A percentile compares a stretch with the other conserved stretches of the same genome.
Conservation (phyloP, 2,797 vertebrate species). For the Tenualosa ilisha region DNA sequence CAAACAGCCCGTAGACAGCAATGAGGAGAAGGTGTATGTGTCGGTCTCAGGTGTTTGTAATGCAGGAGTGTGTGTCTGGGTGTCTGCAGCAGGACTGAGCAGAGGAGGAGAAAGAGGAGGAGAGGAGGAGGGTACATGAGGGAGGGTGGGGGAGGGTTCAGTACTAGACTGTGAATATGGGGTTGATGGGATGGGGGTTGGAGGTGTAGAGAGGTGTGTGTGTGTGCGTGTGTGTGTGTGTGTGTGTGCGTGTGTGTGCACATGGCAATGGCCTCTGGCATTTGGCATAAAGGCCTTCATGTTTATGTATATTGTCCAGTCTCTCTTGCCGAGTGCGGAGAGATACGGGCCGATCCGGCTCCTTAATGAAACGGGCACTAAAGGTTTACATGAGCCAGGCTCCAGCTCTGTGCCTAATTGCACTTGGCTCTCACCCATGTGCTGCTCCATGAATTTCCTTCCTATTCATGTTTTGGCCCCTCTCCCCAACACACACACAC, state of each 20-base stretch:
- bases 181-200: not conserved
- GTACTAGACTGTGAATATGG: not conserved
- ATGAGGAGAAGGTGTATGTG: constrained; percentile 29
- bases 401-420: constrained; percentile 55
- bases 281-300: constrained; percentile 69
- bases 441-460: constrained; percentile 45
- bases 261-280: constrained; percentile 57
- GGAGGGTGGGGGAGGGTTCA: not conserved
- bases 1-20: not conserved
- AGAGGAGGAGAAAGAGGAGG: no score
- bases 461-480: constrained; percentile 47
- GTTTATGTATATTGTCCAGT: constrained; percentile 69
- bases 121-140: not conserved
- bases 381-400: constrained; percentile 55
- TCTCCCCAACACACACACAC: not conserved
- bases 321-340: constrained; percentile 58
- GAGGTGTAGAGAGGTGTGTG: not conserved
- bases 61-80: constrained; percentile 40
- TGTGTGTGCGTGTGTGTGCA: not conserved
- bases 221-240: constrained; percentile 58
- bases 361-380: constrained; percentile 68
- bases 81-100: constrained; percentile 37
- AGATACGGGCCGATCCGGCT: constrained; percentile 65
- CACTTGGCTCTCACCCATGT: constrained; percentile 31
- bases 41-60: constrained; percentile 20